Evolutionary conservation across 2,888 invertebrate genomes (phyloP).

Genomic region (Cephus pulcher): DNA sequence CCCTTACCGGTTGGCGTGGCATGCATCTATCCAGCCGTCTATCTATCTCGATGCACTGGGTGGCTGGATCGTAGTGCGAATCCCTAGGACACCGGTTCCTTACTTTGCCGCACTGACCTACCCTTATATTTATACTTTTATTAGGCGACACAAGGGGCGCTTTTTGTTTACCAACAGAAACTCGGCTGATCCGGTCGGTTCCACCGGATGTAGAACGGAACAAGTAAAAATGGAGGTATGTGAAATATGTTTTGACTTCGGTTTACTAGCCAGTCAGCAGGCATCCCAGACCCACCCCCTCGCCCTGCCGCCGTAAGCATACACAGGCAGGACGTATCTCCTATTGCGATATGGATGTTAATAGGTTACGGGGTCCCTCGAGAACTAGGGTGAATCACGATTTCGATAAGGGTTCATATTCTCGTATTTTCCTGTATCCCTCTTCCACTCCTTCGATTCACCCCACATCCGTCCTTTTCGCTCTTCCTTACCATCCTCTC

Average conservation of each 20-base stretch:
- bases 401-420: constrained; percentile 61
- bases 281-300: neutral
- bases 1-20: constrained; percentile 45
- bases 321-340: constrained; percentile 47
- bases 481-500: constrained; percentile 4
- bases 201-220: neutral
- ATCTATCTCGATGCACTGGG: constrained; percentile 41
- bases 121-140: neutral
- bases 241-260: neutral
- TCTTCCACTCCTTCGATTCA: constrained; percentile 19
- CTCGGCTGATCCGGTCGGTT: neutral
- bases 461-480: constrained; percentile 1
- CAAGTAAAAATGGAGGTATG: neutral
- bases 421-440: constrained; percentile 28
- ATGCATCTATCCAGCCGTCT: constrained; percentile 36
- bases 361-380: constrained; percentile 63
- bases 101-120: neutral
- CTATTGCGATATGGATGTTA: constrained; percentile 64
- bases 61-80: constrained; percentile 32
- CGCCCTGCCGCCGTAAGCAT: neutral
- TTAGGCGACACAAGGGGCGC: neutral
- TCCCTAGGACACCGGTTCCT: neutral
- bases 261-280: neutral
- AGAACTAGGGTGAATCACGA: constrained; percentile 60
- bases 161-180: neutral